Base-by-base conservation (phyloP, 2,797 vertebrate species). In the Masticophis lateralis region DNA sequence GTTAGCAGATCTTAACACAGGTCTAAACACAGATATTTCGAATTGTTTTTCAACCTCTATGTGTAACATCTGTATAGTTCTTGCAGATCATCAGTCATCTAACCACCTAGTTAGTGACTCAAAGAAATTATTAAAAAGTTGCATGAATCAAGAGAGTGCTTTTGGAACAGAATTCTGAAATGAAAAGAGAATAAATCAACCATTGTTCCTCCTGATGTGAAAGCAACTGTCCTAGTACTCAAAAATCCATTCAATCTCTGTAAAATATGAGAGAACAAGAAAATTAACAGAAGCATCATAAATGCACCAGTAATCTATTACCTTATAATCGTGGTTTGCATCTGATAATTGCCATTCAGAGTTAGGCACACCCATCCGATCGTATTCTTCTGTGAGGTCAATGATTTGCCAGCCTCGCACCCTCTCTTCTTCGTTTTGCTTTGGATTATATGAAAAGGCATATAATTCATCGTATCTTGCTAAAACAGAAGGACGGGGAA, bases 371-470 rank as follows among this genome's bases (percentile, higher is more conserved):
- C 99, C 99, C 99, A 99, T 99, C 92, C 99, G 98, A 96, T 98
- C 98, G 95, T 98, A 99, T 96, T 99, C 99, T 1, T 98, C 98
- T 61, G 97, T 97, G 47, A 99, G 97, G 96, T 99, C 98, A 47
- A 99, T 98, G 88, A 99, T 97, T 93, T 99, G 98, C 99, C 99
- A 99, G 1, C 99, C 99, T 89, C 98, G 98, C 79, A 98, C 98
- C 87, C 98, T 98, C 96, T 99, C 98, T 25, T 98, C 98, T 94
- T 99, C 98, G 13, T 99, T 99, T 98, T 99, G 99, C 97, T 99
- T 99, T 90, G 99, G 99, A 97, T 99, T 99, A 97, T 99, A 99
- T 91, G 99, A 99, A 97, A 99, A 99, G 0, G 99, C 99, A 86
- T 99, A 99, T 7, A 99, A 98, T 94, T 99, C 99, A 91, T 99